Conservation (phyloP, 92 coral and sea anemone genomes). For the Epizoanthus fatuus region DNA sequence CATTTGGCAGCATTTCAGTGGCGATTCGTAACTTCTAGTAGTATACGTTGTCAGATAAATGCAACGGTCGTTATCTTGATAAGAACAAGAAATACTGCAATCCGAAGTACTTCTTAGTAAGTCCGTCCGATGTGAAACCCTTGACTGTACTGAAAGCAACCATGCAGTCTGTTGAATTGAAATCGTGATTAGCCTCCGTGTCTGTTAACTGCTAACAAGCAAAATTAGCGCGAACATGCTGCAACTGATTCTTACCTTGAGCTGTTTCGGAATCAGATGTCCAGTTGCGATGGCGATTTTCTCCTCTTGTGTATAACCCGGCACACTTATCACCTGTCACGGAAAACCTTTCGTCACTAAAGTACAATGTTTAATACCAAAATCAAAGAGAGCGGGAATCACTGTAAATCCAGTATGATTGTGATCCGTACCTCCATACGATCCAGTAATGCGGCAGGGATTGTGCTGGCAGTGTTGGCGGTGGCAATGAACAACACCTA, state of each 20-base stretch:
- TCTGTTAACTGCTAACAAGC: no score
- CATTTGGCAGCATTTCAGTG: no score
- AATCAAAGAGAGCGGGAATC: not conserved
- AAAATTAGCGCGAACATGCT: not conserved
- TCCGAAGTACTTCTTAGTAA: no score
- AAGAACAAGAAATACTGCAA: no score
- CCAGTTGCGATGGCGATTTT: conserved; percentile 84
- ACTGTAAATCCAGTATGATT: not conserved
- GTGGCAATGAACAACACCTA: conserved; percentile 92
- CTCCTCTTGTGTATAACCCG: conserved; percentile 92
- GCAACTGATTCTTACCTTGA: conserved; percentile 62
- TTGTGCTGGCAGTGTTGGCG: conserved; percentile 81
- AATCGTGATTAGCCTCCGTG: not conserved
- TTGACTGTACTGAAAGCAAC: no score
- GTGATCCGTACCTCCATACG: conserved; percentile 86
- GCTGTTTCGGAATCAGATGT: conserved; percentile 90
- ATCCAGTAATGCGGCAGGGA: conserved; percentile 89
- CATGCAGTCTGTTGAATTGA: not conserved
- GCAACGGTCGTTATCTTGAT: no score
- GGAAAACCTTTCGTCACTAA: not conserved
- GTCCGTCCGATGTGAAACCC: no score
- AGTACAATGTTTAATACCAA: no score
- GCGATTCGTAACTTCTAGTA: no score
- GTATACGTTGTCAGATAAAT: no score
- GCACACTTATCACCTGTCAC: conserved; percentile 83